These are phyloP conservation scores for Pseudoips prasinana DNA, from an alignment of 2,888 invertebrate species.

Conservation along the genomic window DNA sequence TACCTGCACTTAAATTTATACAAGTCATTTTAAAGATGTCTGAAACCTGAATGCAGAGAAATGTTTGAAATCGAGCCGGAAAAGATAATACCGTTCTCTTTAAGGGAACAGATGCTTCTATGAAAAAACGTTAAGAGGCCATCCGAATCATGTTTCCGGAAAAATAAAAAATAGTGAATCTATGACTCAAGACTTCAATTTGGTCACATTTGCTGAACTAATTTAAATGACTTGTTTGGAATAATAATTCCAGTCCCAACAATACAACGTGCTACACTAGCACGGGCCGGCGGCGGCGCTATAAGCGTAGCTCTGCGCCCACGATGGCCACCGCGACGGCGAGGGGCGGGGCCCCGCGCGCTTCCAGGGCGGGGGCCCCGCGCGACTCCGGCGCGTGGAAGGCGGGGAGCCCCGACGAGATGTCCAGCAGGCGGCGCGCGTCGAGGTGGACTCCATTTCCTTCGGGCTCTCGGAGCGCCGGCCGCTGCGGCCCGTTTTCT, in stretches of 20 bases:
- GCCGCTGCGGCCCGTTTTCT: constrained; percentile 6
- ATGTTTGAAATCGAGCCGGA: no score
- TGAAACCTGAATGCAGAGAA: no score
- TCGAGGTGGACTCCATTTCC: constrained; percentile 38
- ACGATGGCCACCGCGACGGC: constrained; percentile 41
- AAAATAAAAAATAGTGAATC: no score
- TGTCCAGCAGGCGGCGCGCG: constrained; percentile 39
- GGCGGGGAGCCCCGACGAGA: constrained; percentile 33
- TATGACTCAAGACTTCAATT: no score
- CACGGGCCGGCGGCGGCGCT: constrained; percentile 40
- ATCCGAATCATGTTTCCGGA: no score
- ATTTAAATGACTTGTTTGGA: neutral
- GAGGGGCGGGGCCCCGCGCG: constrained; percentile 30
- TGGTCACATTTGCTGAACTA: neutral
- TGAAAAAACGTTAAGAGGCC: no score
- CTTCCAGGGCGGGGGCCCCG: constrained; percentile 12
- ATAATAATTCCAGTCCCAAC: constrained; percentile 4
- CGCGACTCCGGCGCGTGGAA: constrained; percentile 14
- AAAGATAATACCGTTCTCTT: no score
- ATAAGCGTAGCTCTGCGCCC: constrained; percentile 37
- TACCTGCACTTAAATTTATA: no score
- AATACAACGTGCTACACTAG: constrained; percentile 14
- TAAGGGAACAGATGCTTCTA: no score
- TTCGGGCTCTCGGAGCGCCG: constrained; percentile 6
- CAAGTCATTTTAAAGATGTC: no score